Base-by-base conservation (phyloP, 2,797 vertebrate genomes). In the Pseudocheirus occidentalis region DNA sequence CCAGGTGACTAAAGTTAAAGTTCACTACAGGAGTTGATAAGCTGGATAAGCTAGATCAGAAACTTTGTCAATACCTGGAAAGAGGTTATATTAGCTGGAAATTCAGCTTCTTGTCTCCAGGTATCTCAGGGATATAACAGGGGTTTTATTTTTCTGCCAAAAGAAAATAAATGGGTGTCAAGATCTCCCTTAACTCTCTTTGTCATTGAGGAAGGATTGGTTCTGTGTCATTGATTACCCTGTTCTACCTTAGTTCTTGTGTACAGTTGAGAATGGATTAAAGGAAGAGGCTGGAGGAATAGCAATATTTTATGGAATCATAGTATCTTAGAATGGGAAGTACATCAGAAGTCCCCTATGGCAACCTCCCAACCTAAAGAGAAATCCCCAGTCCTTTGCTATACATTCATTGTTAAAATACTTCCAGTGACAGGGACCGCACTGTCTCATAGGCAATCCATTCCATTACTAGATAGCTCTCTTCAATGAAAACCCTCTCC, bases 141-240 rank as follows among this genome's bases (percentile, higher is more conserved):
- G 21, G 40, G 57, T 96, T 90, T 95, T 95, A 5, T 55, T 95
- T 95, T 94, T 55, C 55, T 94, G 7, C 50, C 95, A 62, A 93
- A 94, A 90, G 55, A n/a, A 92, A 95, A 93, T 53, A 92, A 94
- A 94, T 27, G 11, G 40, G 12, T 16, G 53, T 14, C 9, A 34
- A 34, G 31, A 21, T 14, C 93, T 50, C 14, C 53, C 93, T 91
- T 29, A 66, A 52, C 18, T 59, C 18, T 27, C 57, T 24, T 87
- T 91, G n/a, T 28, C 73, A 81, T 46, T 2, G 2, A 81, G 21
- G 73, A 81, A 81, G 40, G 40, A 46, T 9, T 81, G 40, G 73
- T 81, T 81, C 73, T 46, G 40, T 81, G 66, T 24, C 66, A 81
- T 81, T 46, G n/a, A 46, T 81, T 81, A 27, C n/a, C 66, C 40